Evolutionary conservation across 92 coral and sea anemone species (phyloP).

Genomic region (Bergia puertoricense): DNA sequence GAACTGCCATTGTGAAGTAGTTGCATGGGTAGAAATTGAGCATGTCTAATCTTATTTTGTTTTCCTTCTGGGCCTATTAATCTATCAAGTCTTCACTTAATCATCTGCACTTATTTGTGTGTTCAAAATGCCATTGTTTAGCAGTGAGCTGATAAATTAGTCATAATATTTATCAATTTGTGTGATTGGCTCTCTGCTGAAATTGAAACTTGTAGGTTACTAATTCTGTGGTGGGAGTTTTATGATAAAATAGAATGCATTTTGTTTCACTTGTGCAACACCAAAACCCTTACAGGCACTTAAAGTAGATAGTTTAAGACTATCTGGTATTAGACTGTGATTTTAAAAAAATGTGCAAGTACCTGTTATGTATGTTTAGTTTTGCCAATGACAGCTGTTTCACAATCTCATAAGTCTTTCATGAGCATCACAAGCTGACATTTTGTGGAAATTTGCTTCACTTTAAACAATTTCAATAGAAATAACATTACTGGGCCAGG

Average conservation of each 20-base stretch:
- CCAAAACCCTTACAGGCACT: background rate
- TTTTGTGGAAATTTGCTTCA: conserved; percentile 28
- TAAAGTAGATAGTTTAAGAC: background rate
- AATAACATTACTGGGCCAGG: background rate
- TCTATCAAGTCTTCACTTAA: conserved; percentile 12
- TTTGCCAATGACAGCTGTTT: conserved; percentile 43
- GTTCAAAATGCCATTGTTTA: conserved; percentile 29
- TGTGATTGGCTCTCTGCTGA: conserved; percentile 8
- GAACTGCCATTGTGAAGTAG: background rate
- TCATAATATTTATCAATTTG: conserved; percentile 16
- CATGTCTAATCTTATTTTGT: conserved; percentile 3
- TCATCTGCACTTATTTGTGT: conserved; percentile 16
- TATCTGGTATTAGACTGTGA: too few species aligned
- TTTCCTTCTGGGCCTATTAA: conserved; percentile 14
- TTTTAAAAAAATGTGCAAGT: conserved; percentile 25
- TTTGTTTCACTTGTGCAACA: background rate
- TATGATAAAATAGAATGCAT: background rate
- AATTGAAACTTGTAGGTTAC: conserved; percentile 3
- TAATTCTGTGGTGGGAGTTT: background rate
- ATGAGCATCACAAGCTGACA: conserved; percentile 46
- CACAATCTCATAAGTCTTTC: conserved; percentile 36
- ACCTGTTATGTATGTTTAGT: conserved; percentile 28
- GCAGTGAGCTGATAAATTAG: conserved; percentile 23
- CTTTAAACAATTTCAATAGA: background rate
- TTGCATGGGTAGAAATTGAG: conserved; percentile 3